Conservation (phyloP, 1,140 invertebrate species). For the Macrostomum lignano region DNA sequence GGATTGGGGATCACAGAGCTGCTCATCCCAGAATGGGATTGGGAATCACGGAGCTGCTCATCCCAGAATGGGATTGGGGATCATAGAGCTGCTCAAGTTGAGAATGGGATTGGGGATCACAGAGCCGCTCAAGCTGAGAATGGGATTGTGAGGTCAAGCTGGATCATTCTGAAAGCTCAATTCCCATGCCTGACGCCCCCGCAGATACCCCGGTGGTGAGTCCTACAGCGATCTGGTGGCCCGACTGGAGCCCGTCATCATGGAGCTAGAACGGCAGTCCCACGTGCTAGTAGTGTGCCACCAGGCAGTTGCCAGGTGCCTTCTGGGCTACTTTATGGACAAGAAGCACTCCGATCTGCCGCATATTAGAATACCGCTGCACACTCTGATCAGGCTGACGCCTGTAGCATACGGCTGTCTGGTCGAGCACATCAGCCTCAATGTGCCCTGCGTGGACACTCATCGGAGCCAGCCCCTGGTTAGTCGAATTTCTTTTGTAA, state of each 20-base stretch:
- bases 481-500: too few species aligned
- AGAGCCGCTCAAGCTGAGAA: too few species aligned
- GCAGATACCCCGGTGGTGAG: too few species aligned
- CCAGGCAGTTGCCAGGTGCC: conserved; percentile 77
- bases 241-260: conserved; percentile 76
- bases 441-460: conserved; percentile 68
- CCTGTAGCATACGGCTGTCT: conserved; percentile 89
- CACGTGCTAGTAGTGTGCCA: conserved; percentile 92
- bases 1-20: too few species aligned
- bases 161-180: too few species aligned
- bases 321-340: conserved; percentile 87
- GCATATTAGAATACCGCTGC: conserved; percentile 69
- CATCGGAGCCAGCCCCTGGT: conserved; percentile 11
- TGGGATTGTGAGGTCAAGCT: too few species aligned
- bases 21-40: too few species aligned
- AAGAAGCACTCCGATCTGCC: conserved; percentile 87
- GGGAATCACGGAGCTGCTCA: too few species aligned
- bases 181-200: too few species aligned
- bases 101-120: too few species aligned
- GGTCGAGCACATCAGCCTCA: conserved; percentile 58
- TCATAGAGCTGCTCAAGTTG: too few species aligned
- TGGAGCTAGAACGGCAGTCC: conserved; percentile 88
- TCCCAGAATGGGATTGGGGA: too few species aligned
- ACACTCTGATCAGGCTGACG: conserved; percentile 82
- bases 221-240: conserved; percentile 87